Evolutionary conservation across 2,113 vertebrate genomes (phyloP).

Genomic region (Aphelocoma coerulescens): DNA sequence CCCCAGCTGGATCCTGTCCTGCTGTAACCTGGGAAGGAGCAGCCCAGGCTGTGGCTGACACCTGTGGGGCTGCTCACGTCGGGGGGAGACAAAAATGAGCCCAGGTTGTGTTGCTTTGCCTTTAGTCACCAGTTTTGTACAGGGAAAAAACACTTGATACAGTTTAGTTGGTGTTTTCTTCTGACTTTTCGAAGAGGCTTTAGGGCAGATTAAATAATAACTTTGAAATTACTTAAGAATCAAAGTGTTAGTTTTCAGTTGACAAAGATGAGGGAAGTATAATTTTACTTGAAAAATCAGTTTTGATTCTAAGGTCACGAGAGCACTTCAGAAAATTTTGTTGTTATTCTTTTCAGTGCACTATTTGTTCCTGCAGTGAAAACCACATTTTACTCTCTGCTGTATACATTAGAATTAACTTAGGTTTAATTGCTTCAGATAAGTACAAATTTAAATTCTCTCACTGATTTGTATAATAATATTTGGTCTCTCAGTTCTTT

Average conservation of each 20-base stretch:
- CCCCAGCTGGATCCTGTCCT: background rate
- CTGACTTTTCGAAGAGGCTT: background rate
- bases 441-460: background rate
- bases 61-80: background rate
- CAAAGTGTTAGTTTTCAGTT: background rate
- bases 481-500: background rate
- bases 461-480: background rate
- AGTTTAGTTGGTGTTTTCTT: background rate
- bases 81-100: fast-evolving
- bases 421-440: background rate
- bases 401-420: background rate
- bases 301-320: background rate
- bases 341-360: background rate
- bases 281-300: background rate
- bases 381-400: background rate
- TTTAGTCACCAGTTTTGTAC: background rate
- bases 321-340: background rate
- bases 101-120: background rate
- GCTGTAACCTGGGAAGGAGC: background rate
- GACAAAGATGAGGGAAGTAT: background rate
- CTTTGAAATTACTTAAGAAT: background rate
- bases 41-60: background rate
- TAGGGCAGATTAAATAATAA: background rate
- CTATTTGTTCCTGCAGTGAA: background rate
- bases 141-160: background rate